These are phyloP conservation scores for Drosophila jambulina DNA, from an alignment of 1,140 invertebrate genomes.

Conservation along the genomic window DNA sequence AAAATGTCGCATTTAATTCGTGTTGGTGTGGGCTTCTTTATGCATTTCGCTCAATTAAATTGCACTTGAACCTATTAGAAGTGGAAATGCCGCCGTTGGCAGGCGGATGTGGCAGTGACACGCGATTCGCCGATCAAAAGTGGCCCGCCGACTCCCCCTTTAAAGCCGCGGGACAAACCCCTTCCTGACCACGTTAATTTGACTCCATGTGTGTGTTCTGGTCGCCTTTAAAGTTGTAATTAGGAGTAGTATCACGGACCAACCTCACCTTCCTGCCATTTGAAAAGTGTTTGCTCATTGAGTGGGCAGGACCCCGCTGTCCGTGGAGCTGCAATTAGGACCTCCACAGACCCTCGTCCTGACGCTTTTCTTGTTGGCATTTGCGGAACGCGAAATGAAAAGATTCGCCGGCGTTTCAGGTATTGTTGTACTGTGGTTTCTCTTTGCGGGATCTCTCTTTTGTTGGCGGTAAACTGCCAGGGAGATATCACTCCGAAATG, in stretches of 20 bases:
- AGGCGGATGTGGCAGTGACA: slow-evolving; percentile 60
- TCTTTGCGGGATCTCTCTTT: slow-evolving; percentile 36
- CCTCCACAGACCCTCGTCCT: slow-evolving; percentile 11
- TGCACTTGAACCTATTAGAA: slow-evolving; percentile 66
- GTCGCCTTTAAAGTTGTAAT: slow-evolving; percentile 64
- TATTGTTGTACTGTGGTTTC: slow-evolving; percentile 35
- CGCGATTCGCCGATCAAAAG: slow-evolving; percentile 67
- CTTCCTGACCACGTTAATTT: slow-evolving; percentile 49
- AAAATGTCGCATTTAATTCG: slow-evolving; percentile 60
- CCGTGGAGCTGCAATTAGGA: slow-evolving; percentile 64
- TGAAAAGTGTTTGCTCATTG: slow-evolving; percentile 62
- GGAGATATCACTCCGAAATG: slow-evolving; percentile 11
- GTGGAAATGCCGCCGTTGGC: slow-evolving; percentile 37
- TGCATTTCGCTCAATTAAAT: slow-evolving; percentile 77
- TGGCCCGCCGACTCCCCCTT: neutral
- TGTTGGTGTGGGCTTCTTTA: slow-evolving; percentile 29
- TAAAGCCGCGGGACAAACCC: slow-evolving; percentile 23
- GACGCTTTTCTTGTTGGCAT: slow-evolving; percentile 37
- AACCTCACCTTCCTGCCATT: slow-evolving; percentile 31
- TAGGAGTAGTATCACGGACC: slow-evolving; percentile 43
- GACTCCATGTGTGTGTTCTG: slow-evolving; percentile 24
- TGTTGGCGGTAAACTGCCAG: slow-evolving; percentile 20
- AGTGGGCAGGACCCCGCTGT: slow-evolving; percentile 56
- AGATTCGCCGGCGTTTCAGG: slow-evolving; percentile 23
- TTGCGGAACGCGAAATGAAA: slow-evolving; percentile 18